Evolutionary conservation across 2,113 vertebrate species (phyloP).

Genomic region (Halcyon senegalensis): DNA sequence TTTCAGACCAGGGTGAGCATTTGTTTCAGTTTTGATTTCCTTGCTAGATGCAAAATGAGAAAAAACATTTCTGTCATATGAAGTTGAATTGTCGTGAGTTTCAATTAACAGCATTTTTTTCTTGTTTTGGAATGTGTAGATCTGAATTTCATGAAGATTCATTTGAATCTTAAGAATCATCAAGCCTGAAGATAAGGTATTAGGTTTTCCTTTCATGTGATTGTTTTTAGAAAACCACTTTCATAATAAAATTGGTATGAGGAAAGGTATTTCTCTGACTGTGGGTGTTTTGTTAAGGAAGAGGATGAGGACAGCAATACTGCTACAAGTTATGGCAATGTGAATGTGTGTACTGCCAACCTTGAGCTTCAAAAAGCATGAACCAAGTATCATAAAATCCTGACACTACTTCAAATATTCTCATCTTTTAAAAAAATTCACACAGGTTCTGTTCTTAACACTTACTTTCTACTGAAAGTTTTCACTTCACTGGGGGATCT

Average conservation of each 20-base stretch:
- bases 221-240: background rate
- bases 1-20: background rate
- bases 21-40: slow-evolving; percentile 38
- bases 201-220: background rate
- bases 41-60: background rate
- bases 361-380: background rate
- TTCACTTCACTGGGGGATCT: slow-evolving; percentile 9
- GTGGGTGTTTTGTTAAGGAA: background rate
- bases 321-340: background rate
- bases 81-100: background rate
- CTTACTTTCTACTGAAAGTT: slow-evolving; percentile 1
- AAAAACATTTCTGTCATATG: background rate
- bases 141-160: slow-evolving; percentile 12
- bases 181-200: background rate
- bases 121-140: background rate
- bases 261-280: background rate
- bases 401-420: background rate
- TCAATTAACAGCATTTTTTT: slow-evolving; percentile 1
- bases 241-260: background rate
- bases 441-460: background rate
- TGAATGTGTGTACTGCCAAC: background rate
- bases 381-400: slow-evolving; percentile 21
- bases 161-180: background rate
- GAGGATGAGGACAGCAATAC: background rate
- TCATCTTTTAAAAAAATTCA: background rate